Evolutionary conservation across 2,113 vertebrate species (phyloP).

Genomic region (Sitta europaea): DNA sequence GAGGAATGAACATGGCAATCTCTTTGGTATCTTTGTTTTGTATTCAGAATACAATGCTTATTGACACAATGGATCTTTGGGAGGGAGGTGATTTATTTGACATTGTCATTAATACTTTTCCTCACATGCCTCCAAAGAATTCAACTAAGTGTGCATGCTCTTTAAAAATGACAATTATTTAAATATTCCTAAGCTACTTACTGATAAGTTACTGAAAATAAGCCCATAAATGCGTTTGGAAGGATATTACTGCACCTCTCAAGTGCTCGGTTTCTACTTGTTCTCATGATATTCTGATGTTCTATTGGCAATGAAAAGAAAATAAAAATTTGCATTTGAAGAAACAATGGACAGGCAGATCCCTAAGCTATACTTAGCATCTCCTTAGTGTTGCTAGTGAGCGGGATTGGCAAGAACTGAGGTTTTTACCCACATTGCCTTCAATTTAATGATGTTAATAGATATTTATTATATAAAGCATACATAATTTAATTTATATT

Average conservation of each 20-base stretch:
- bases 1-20: background rate
- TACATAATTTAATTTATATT: background rate
- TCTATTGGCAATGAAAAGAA: background rate
- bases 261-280: background rate
- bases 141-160: background rate
- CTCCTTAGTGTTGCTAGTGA: background rate
- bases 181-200: background rate
- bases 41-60: background rate
- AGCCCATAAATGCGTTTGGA: background rate
- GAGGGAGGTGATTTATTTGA: background rate
- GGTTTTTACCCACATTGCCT: background rate
- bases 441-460: background rate
- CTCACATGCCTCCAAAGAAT: background rate
- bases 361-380: background rate
- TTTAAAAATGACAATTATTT: background rate
- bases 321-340: background rate
- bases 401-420: background rate
- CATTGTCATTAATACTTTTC: background rate
- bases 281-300: background rate
- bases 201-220: background rate
- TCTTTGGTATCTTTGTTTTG: background rate
- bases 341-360: background rate
- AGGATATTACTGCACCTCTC: background rate
- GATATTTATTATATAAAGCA: background rate
- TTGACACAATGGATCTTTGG: background rate